Evolutionary conservation across 2,888 invertebrate species (phyloP).

Genomic region (Andrena bicolor): DNA sequence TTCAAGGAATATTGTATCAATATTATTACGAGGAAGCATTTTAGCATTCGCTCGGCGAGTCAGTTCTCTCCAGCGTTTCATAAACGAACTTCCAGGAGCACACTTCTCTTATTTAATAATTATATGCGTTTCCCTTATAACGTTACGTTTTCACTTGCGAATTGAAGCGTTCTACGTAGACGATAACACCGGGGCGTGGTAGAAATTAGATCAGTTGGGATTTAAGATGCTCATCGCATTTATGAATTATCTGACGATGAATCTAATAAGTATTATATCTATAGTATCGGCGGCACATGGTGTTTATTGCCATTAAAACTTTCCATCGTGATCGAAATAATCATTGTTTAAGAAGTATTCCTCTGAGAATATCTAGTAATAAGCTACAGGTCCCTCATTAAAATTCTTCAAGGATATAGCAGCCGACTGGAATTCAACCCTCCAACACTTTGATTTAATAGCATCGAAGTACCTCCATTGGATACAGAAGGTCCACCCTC

Average conservation of each 20-base stretch:
- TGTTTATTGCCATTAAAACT: not conserved
- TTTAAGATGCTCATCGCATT: not conserved
- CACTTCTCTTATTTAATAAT: not conserved
- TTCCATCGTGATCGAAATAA: not conserved
- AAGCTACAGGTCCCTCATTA: too few relatives aligned
- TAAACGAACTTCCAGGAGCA: not conserved
- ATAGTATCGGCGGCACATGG: not conserved
- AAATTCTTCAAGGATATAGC: too few relatives aligned
- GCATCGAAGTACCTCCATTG: not conserved
- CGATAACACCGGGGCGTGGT: too few relatives aligned
- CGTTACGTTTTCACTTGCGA: too few relatives aligned
- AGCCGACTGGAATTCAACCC: too few relatives aligned
- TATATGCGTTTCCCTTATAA: too few relatives aligned
- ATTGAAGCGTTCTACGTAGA: too few relatives aligned
- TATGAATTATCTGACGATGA: not conserved
- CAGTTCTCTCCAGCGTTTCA: too few relatives aligned
- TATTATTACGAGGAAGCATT: slow-evolving; percentile 11
- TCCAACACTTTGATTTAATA: not conserved
- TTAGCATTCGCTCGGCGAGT: too few relatives aligned
- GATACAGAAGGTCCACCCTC: not conserved
- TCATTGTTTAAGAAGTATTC: not conserved
- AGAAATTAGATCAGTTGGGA: too few relatives aligned
- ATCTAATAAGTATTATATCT: too few relatives aligned
- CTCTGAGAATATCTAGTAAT: too few relatives aligned
- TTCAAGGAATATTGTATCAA: slow-evolving; percentile 24